Evolutionary conservation across 2,113 vertebrate species (phyloP).

Genomic region (Dunckerocampus dactyliophorus): DNA sequence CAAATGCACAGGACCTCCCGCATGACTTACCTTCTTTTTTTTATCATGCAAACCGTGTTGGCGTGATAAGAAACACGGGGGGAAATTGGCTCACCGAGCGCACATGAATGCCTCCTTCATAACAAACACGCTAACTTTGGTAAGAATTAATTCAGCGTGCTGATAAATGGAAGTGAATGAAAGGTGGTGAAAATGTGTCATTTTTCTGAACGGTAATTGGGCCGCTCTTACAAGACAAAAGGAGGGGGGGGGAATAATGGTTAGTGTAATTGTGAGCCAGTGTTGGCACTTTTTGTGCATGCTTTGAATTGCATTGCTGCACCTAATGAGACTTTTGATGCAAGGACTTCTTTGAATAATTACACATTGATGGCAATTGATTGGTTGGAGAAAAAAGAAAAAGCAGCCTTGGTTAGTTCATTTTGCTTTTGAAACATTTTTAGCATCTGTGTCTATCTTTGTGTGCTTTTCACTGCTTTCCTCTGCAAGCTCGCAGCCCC

Average conservation of each 20-base stretch:
- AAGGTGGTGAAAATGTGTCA: constrained; percentile 1
- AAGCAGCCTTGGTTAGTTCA: constrained; percentile 13
- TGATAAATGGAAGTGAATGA: constrained; percentile 44
- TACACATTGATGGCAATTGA: constrained; percentile 55
- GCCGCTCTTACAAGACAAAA: neutral
- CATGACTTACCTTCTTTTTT: constrained; percentile 67
- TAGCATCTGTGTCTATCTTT: constrained; percentile 25
- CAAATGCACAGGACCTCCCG: constrained; percentile 67
- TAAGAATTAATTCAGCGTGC: constrained; percentile 52
- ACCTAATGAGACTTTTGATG: constrained; percentile 28
- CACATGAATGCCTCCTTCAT: constrained; percentile 34
- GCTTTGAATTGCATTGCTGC: constrained; percentile 26
- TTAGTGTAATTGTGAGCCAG: neutral
- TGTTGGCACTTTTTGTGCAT: neutral
- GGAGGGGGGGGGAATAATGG: neutral
- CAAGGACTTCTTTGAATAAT: constrained; percentile 47
- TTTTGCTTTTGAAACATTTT: constrained; percentile 24
- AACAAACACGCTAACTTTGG: constrained; percentile 45
- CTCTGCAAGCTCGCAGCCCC: constrained; percentile 35
- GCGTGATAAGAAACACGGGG: constrained; percentile 59
- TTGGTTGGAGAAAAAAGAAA: constrained; percentile 50
- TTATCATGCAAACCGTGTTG: constrained; percentile 66
- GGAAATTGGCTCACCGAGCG: constrained; percentile 24
- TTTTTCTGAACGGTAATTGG: neutral
- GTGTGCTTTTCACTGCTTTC: constrained; percentile 44